phyloP scores from a whole-genome alignment of 1,140 invertebrate species.

The Micrasema longulum region DNA sequence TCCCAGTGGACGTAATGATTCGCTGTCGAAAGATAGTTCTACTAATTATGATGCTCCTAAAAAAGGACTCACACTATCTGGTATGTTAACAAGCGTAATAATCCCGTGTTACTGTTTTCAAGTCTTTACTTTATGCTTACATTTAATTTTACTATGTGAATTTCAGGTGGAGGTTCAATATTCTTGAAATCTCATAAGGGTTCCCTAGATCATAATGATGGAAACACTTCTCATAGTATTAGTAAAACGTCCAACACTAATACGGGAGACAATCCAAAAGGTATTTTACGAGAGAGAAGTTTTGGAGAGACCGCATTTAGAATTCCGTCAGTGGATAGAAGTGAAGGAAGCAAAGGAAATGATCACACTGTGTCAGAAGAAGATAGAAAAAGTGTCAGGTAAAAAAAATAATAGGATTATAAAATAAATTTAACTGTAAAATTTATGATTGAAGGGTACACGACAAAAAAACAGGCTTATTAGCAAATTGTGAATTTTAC shows the following conservation, averaged over 20 bases:
- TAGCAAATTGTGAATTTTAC: too few relatives aligned
- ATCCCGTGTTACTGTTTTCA: neutral
- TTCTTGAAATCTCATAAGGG: conserved; percentile 77
- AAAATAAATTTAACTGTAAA: too few relatives aligned
- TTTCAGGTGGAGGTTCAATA: conserved; percentile 74
- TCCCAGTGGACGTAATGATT: conserved; percentile 55
- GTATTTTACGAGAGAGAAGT: conserved; percentile 77
- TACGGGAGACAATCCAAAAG: conserved; percentile 70
- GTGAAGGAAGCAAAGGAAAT: conserved; percentile 54
- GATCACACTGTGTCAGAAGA: conserved; percentile 68
- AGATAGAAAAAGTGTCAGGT: conserved; percentile 76
- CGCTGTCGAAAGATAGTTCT: conserved; percentile 58
- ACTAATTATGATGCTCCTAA: conserved; percentile 55
- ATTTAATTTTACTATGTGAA: neutral
- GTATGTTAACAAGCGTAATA: conserved; percentile 6
- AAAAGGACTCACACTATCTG: conserved; percentile 55
- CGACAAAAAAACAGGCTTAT: too few relatives aligned
- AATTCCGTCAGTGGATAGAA: conserved; percentile 57
- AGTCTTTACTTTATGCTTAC: neutral
- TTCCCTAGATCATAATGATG: conserved; percentile 60
- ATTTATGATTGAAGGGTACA: too few relatives aligned
- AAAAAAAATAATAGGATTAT: too few relatives aligned
- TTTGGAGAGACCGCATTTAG: conserved; percentile 67
- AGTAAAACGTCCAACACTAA: conserved; percentile 21
- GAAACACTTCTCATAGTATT: conserved; percentile 1